phyloP scores from a whole-genome alignment of 2,888 invertebrate genomes.

The Macaria notata region DNA sequence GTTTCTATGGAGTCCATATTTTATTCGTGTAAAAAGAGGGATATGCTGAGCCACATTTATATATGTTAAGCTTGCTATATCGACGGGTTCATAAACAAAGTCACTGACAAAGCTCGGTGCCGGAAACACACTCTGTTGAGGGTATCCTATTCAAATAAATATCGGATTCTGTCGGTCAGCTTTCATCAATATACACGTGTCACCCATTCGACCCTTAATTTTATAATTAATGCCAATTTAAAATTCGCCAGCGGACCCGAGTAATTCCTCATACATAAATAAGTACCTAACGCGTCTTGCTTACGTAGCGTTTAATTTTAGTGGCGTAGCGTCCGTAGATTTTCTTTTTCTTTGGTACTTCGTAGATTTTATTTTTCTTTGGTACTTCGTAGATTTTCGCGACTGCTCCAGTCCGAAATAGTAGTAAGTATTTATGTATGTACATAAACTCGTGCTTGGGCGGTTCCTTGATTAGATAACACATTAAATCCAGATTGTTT shows the following conservation, averaged over 20 bases:
- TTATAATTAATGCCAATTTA: conserved; percentile 19
- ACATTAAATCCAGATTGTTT: too few relatives aligned
- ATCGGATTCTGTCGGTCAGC: conserved; percentile 22
- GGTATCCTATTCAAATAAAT: conserved; percentile 18
- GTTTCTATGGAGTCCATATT: background rate
- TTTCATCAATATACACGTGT: conserved; percentile 23
- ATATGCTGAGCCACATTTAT: too few relatives aligned
- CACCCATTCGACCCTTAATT: conserved; percentile 16
- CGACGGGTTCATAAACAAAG: background rate
- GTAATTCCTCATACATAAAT: conserved; percentile 7
- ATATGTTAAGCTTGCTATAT: background rate
- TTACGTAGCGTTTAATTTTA: conserved; percentile 2
- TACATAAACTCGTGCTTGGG: too few relatives aligned
- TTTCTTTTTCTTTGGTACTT: too few relatives aligned
- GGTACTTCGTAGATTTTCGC: too few relatives aligned
- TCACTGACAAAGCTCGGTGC: background rate
- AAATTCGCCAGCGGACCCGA: conserved; percentile 3
- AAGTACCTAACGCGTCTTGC: conserved; percentile 5
- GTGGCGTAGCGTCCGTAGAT: background rate
- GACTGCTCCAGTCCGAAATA: too few relatives aligned
- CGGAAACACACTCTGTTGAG: background rate
- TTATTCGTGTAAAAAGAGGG: background rate
- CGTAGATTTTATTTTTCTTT: too few relatives aligned
- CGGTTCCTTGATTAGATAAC: too few relatives aligned
- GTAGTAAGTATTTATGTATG: too few relatives aligned